Conservation (phyloP, 2,888 invertebrate genomes). For the Macrostomum cliftonense region DNA sequence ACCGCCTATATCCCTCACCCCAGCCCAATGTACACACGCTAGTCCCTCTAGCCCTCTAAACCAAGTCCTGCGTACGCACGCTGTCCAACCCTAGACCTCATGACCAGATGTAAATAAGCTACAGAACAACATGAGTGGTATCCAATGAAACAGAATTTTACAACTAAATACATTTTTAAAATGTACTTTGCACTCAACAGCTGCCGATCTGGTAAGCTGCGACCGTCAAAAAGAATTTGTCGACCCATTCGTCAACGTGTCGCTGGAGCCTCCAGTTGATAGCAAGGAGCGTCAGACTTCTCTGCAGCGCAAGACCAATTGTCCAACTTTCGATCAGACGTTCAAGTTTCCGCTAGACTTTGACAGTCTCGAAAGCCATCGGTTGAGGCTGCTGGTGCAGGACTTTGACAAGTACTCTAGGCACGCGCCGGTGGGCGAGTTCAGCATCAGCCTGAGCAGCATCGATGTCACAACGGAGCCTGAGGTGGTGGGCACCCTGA, state of each 20-base stretch:
- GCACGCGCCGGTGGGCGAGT: conserved; percentile 69
- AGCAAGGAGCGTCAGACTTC: conserved; percentile 62
- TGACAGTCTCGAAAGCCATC: conserved; percentile 62
- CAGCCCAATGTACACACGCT: no score
- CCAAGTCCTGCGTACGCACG: no score
- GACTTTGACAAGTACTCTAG: conserved; percentile 57
- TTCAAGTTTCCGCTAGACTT: conserved; percentile 78
- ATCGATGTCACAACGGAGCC: conserved; percentile 57
- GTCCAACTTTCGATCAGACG: conserved; percentile 71
- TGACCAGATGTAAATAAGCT: no score
- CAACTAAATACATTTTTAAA: no score
- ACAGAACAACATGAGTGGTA: no score
- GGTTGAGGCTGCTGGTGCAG: conserved; percentile 48
- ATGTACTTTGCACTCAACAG: no score
- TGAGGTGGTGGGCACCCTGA: conserved; percentile 71
- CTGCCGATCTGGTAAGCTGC: conserved; percentile 58
- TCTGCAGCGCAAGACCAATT: conserved; percentile 61
- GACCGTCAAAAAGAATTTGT: conserved; percentile 63
- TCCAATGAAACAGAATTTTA: no score
- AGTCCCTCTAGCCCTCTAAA: no score
- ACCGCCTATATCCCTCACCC: no score
- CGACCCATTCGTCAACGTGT: conserved; percentile 66
- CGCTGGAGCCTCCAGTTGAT: conserved; percentile 63
- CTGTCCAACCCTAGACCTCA: no score
- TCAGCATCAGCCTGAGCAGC: conserved; percentile 55